Percentiles rank a stretch among this genome's conserved stretches.
phyloP scores from a whole-genome alignment of 2,888 invertebrate species.

The Yponomeuta cagnagella region DNA sequence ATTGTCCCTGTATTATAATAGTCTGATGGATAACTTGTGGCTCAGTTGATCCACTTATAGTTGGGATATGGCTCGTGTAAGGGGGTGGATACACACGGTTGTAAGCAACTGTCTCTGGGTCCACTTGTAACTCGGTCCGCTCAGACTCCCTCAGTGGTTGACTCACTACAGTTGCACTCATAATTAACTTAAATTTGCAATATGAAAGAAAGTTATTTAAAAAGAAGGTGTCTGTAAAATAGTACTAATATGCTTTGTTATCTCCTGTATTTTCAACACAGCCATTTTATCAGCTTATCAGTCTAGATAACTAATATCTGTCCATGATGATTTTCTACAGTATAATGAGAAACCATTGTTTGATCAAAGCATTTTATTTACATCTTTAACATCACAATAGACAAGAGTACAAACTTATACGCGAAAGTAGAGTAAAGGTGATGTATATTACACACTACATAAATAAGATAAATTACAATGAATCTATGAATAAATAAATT shows the following conservation, averaged over 20 bases:
- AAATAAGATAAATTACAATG: not conserved
- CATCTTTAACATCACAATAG: slow-evolving; percentile 10
- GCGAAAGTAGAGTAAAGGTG: not conserved
- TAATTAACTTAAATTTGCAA: not conserved
- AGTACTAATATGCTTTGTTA: not conserved
- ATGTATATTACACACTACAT: not conserved
- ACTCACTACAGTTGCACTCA: slow-evolving; percentile 5
- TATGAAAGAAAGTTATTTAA: not conserved
- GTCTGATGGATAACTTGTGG: slow-evolving; percentile 43
- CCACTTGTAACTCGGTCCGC: slow-evolving; percentile 29
- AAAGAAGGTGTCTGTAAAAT: not conserved
- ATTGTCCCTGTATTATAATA: slow-evolving; percentile 41
- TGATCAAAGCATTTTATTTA: slow-evolving; percentile 11
- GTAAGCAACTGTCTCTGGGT: slow-evolving; percentile 28
- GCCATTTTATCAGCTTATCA: slow-evolving; percentile 15
- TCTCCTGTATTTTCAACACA: not conserved
- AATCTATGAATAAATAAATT: not conserved
- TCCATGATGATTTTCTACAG: slow-evolving; percentile 5
- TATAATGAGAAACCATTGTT: not conserved
- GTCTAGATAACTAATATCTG: slow-evolving; percentile 15
- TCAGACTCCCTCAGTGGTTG: slow-evolving; percentile 21
- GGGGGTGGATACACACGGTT: slow-evolving; percentile 53
- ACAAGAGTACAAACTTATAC: not conserved
- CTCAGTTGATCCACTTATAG: slow-evolving; percentile 7
- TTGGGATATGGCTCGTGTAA: slow-evolving; percentile 30